Conservation (phyloP, 2,797 vertebrate genomes). For the Scarus forsteni region DNA sequence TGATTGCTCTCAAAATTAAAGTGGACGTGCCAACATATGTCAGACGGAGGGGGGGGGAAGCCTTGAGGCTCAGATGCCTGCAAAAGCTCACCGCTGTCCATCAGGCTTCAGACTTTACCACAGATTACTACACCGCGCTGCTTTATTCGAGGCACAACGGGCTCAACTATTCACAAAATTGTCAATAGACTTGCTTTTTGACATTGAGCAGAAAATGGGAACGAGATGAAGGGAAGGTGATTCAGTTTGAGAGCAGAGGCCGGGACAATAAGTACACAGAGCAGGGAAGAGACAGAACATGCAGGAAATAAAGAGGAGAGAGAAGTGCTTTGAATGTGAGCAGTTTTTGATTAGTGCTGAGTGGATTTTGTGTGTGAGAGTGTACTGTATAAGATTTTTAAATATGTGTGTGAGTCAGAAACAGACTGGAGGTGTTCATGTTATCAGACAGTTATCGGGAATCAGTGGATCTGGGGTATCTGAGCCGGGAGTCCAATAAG, state of each 20-base stretch:
- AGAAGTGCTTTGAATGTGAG: constrained; percentile 50
- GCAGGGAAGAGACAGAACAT: constrained; percentile 34
- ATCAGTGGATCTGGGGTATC: background rate
- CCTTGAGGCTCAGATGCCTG: constrained; percentile 66
- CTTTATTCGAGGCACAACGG: constrained; percentile 40
- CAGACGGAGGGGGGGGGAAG: constrained; percentile 28
- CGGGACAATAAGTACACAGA: constrained; percentile 46
- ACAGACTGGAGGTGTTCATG: background rate
- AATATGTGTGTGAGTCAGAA: constrained; percentile 7
- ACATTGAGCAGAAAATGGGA: constrained; percentile 69
- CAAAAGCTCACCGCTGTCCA: constrained; percentile 51
- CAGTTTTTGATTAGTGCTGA: constrained; percentile 57
- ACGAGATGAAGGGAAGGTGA: constrained; percentile 49
- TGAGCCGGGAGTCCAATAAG: background rate
- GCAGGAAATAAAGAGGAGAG: constrained; percentile 46
- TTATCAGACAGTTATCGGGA: background rate
- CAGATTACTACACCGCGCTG: constrained; percentile 33
- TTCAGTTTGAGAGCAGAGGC: constrained; percentile 53
- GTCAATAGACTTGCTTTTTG: constrained; percentile 72
- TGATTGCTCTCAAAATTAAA: constrained; percentile 66
- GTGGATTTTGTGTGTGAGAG: constrained; percentile 41
- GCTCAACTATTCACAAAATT: constrained; percentile 61
- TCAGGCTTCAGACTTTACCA: constrained; percentile 49
- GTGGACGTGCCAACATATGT: constrained; percentile 46
- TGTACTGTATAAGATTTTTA: constrained; percentile 1